Conservation (phyloP, 2,113 vertebrate genomes). For the Tringa solitaria region DNA sequence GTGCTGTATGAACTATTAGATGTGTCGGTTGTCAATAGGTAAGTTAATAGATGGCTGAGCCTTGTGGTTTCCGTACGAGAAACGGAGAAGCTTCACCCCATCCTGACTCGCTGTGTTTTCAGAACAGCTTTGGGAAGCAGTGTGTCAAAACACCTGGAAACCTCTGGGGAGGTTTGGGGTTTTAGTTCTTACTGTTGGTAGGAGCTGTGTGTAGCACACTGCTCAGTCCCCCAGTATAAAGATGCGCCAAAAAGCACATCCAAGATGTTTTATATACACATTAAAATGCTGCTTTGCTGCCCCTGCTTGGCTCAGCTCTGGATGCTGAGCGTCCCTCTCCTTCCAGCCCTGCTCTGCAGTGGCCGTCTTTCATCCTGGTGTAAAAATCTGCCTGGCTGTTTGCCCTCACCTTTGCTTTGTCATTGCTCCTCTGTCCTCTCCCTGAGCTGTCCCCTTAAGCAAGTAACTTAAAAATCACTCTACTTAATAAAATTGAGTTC, state of each 20-base stretch:
- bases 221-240: accelerated
- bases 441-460: not conserved
- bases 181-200: accelerated
- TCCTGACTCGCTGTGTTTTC: not conserved
- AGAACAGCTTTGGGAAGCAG: not conserved
- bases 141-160: not conserved
- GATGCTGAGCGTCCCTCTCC: accelerated
- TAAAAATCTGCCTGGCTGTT: accelerated
- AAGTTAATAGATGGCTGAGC: not conserved
- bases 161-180: not conserved
- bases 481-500: not conserved
- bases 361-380: not conserved
- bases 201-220: accelerated
- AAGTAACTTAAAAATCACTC: not conserved
- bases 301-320: not conserved
- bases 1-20: too few species aligned
- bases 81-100: accelerated
- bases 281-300: not conserved
- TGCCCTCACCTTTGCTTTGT: not conserved
- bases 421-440: not conserved
- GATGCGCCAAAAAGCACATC: not conserved
- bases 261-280: accelerated
- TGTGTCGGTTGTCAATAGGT: too few species aligned
- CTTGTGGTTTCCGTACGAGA: accelerated
- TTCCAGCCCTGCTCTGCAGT: not conserved